These are phyloP conservation scores for Pandion haliaetus DNA, from an alignment of 2,113 vertebrate genomes.

Conservation along the genomic window DNA sequence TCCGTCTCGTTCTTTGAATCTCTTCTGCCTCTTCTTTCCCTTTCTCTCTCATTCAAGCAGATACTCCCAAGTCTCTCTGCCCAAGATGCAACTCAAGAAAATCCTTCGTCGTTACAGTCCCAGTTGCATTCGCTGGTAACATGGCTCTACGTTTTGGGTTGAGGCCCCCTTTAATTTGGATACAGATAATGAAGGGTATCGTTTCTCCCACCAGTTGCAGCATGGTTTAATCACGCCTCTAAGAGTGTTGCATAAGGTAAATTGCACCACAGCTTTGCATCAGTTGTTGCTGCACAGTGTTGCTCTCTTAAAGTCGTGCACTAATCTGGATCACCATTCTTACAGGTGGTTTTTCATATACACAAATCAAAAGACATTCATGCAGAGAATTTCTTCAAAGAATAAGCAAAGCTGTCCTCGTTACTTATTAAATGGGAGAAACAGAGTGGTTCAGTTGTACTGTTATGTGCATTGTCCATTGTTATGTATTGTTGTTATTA, in stretches of 20 bases:
- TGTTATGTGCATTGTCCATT: background rate
- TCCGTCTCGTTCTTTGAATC: background rate
- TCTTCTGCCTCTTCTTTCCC: background rate
- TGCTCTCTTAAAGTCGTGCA: background rate
- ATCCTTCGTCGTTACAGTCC: background rate
- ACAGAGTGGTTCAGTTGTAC: background rate
- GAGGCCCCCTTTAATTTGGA: background rate
- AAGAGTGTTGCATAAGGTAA: background rate
- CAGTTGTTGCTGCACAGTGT: background rate
- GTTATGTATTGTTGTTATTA: background rate
- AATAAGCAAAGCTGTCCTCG: background rate
- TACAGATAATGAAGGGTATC: background rate
- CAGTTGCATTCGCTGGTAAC: background rate
- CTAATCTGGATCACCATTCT: background rate
- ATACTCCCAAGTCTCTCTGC: background rate
- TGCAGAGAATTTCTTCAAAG: background rate
- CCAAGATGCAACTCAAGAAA: background rate
- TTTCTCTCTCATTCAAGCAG: background rate
- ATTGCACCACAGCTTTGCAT: background rate
- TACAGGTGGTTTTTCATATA: background rate
- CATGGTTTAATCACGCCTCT: background rate
- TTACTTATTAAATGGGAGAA: background rate
- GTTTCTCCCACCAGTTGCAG: background rate
- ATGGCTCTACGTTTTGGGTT: background rate
- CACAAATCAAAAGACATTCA: background rate